Evolutionary conservation across 2,888 invertebrate species (phyloP), one percentile per base, ranked within the genome.

Genomic region (Strigamia crassipes): DNA sequence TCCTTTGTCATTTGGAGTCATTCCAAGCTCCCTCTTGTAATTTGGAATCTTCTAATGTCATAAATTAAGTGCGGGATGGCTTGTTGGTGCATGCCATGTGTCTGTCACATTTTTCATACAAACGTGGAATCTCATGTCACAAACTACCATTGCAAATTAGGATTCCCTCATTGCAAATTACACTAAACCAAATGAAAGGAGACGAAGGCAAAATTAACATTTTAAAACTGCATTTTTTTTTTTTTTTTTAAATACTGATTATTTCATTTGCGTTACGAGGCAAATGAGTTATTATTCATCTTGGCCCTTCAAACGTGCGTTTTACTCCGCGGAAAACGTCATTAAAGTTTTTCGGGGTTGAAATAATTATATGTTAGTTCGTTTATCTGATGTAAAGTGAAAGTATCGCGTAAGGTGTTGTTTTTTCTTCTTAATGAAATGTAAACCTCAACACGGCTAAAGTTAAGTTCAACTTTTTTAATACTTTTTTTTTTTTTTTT

Each of bases 1-100:
- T 56, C 56, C 56, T 56, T 56, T 56, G 56, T 56, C 56, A 56
- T 56, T 56, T 56, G 56, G 56, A 56, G 56, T 56, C 56, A 56
- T 56, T 56, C 56, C 56, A 56, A 56, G 56, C 56, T 56, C 56
- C 56, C 56, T 56, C 56, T 56, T 56, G 56, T 56, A 56, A 56
- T 56, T 56, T 56, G 56, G 56, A 56, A 56, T 56, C 56, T 56
- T 56, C 56, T 56, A 56, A 56, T 56, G 56, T 56, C 56, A 56
- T 56, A 56, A 56, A 56, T 56, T 56, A 56, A 56, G 56, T 56
- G 56, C 18, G 18, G 56, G 56, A 56, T 18, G 56, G 56, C 56
- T 56, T 56, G 56, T 56, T 56, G 56, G 56, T 56, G 56, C 56
- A 56, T 56, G 56, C 56, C 56, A 56, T 56, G 56, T 56, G 56